phyloP scores from a whole-genome alignment of 1,140 invertebrate genomes.

The Diploscapter pachys region DNA sequence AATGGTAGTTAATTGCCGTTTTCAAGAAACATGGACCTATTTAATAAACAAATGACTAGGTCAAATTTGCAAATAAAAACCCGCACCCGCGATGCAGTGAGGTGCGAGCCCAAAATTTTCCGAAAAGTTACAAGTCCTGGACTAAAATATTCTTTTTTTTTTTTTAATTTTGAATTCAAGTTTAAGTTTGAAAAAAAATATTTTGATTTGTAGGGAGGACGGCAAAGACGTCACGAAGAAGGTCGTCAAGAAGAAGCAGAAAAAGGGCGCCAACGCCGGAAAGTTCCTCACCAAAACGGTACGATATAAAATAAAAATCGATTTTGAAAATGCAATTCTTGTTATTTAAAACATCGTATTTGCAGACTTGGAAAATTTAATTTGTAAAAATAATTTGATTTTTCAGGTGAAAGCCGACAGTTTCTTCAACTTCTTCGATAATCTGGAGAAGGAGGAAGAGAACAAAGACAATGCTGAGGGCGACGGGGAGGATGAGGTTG shows the following conservation, averaged over 20 bases:
- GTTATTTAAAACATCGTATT: too few species aligned
- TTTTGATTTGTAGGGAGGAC: constrained; percentile 69
- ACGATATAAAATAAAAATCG: too few species aligned
- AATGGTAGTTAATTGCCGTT: too few species aligned
- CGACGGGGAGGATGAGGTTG: constrained; percentile 17
- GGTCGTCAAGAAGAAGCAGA: constrained; percentile 95
- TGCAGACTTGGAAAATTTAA: too few species aligned
- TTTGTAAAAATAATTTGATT: too few species aligned
- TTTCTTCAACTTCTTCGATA: constrained; percentile 98
- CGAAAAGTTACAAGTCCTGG: constrained; percentile 63
- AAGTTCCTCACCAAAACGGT: constrained; percentile 90
- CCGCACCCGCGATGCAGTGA: too few species aligned
- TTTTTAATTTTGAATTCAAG: constrained; percentile 69
- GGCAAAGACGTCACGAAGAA: constrained; percentile 96
- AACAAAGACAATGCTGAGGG: constrained; percentile 35
- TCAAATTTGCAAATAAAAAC: too few species aligned
- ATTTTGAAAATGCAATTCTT: too few species aligned
- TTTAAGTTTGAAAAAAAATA: constrained; percentile 71
- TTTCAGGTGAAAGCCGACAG: constrained; percentile 66
- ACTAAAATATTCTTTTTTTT: constrained; percentile 14
- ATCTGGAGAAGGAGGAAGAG: constrained; percentile 68
- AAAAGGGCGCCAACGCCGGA: constrained; percentile 88
- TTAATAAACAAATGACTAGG: too few species aligned
- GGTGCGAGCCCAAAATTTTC: too few species aligned
- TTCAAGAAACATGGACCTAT: too few species aligned